A percentile compares a stretch with the other conserved stretches of the same genome.
Evolutionary conservation across 2,797 vertebrate species (phyloP).

Genomic region (Sus cebifrons): DNA sequence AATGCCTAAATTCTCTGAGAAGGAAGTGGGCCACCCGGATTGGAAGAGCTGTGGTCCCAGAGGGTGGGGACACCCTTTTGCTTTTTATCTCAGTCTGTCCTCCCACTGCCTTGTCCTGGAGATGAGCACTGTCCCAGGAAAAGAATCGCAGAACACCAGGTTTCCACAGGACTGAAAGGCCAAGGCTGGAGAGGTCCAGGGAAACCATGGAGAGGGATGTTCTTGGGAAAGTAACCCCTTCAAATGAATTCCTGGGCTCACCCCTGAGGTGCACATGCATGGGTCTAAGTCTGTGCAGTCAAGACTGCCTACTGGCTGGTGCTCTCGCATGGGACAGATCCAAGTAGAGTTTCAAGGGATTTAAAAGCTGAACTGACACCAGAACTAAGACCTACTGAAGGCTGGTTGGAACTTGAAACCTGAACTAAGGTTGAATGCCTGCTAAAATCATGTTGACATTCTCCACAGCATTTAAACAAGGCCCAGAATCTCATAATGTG

Average conservation of each 20-base stretch:
- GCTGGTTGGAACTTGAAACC: not conserved
- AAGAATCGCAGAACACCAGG: not conserved
- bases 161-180: not conserved
- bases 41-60: not conserved
- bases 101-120: not conserved
- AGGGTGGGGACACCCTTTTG: not conserved
- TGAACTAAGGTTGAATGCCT: not conserved
- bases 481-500: not conserved
- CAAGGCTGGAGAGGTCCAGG: not conserved
- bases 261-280: fast-evolving
- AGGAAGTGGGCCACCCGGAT: fast-evolving
- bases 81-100: not conserved
- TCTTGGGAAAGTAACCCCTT: not conserved
- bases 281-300: not conserved
- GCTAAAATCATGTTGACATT: not conserved
- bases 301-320: too few species aligned
- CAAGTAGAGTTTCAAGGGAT: not conserved
- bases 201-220: not conserved
- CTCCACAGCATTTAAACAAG: slow-evolving; percentile 33
- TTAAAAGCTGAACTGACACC: not conserved
- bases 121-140: not conserved
- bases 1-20: not conserved
- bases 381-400: not conserved
- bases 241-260: not conserved
- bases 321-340: not conserved